Conservation (phyloP, 2,113 vertebrate species). For the Trachemys scripta region DNA sequence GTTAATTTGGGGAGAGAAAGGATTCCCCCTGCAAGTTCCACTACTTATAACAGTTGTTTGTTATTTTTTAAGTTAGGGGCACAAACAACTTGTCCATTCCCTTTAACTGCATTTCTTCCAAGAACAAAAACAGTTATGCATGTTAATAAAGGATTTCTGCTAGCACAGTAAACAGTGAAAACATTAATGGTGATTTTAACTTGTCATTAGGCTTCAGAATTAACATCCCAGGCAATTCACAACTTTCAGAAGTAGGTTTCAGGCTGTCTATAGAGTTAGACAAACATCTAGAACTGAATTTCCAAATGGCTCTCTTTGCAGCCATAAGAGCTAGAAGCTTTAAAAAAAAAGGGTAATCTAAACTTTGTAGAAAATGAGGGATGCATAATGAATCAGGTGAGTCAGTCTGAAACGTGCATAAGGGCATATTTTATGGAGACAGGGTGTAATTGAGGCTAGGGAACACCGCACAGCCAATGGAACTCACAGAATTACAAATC, state of each 20-base stretch:
- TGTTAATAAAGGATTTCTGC: background rate
- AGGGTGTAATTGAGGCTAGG: background rate
- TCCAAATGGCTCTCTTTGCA: fast-evolving
- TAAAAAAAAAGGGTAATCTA: background rate
- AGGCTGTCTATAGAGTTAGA: background rate
- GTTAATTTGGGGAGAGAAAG: background rate
- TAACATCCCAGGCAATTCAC: background rate
- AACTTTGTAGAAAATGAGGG: background rate
- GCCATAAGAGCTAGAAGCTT: background rate
- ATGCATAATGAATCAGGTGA: background rate
- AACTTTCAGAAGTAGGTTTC: background rate
- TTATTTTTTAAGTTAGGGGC: background rate
- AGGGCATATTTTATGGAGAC: background rate
- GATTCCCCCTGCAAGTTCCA: background rate
- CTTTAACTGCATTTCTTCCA: background rate
- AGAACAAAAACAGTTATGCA: background rate
- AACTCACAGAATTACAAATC: background rate
- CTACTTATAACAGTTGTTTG: background rate
- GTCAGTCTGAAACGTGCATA: background rate
- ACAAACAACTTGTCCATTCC: background rate
- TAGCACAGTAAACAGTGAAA: background rate
- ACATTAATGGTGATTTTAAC: background rate
- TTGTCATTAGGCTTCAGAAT: background rate
- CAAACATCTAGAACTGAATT: background rate
- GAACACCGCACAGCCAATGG: fast-evolving